These are phyloP conservation scores for Callocephalon fimbriatum DNA, from an alignment of 2,113 vertebrate species.

Conservation along the genomic window DNA sequence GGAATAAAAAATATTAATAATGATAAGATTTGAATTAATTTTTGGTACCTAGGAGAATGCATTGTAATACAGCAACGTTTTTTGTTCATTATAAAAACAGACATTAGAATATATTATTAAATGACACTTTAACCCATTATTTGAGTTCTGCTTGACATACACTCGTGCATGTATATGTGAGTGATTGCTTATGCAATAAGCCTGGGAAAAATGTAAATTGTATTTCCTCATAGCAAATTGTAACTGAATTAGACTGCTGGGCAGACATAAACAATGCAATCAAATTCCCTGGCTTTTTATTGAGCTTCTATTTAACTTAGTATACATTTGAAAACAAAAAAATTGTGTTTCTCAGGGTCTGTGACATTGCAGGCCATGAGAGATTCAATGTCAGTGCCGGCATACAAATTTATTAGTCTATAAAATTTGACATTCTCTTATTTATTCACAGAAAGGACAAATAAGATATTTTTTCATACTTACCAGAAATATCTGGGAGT, in stretches of 20 bases:
- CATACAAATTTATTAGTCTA: slow-evolving; percentile 84
- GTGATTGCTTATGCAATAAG: slow-evolving; percentile 69
- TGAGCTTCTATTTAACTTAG: slow-evolving; percentile 77
- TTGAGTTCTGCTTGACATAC: slow-evolving; percentile 58
- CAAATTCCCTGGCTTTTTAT: slow-evolving; percentile 77
- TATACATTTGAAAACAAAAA: slow-evolving; percentile 70
- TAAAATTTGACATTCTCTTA: slow-evolving; percentile 90
- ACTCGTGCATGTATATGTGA: slow-evolving; percentile 32
- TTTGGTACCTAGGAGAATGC: neutral
- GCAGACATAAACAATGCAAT: slow-evolving; percentile 81
- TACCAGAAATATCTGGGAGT: slow-evolving; percentile 85
- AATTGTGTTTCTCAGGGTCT: slow-evolving; percentile 76
- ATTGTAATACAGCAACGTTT: slow-evolving; percentile 7
- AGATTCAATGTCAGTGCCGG: slow-evolving; percentile 78
- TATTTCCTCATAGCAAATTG: slow-evolving; percentile 79
- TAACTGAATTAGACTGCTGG: slow-evolving; percentile 80
- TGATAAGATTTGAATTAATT: slow-evolving; percentile 8
- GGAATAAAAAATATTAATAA: slow-evolving; percentile 24
- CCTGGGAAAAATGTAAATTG: slow-evolving; percentile 78
- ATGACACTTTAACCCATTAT: slow-evolving; percentile 67
- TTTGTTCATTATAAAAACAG: slow-evolving; percentile 12
- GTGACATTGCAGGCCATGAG: slow-evolving; percentile 75
- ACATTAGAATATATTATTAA: slow-evolving; percentile 39
- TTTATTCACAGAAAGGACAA: slow-evolving; percentile 86
- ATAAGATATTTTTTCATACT: slow-evolving; percentile 89